A percentile compares a stretch with the other conserved stretches of the same genome.
These are phyloP conservation scores for Stigmatopora nigra DNA, from an alignment of 2,113 vertebrate species.

Conservation along the genomic window DNA sequence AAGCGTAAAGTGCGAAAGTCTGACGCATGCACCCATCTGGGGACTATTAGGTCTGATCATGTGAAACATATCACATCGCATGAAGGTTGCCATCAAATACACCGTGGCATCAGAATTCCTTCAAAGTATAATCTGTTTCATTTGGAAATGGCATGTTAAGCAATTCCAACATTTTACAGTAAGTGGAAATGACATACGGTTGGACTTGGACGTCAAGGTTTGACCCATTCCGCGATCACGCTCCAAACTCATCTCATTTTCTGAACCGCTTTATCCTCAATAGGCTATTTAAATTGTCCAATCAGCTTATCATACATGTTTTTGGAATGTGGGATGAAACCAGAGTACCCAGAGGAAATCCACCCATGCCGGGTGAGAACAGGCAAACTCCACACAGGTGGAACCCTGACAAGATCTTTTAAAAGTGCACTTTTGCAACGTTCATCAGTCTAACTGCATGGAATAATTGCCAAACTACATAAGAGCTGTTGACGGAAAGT, in stretches of 20 bases:
- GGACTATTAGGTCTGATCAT: slow-evolving; percentile 1
- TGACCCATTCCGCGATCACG: neutral
- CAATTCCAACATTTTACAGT: neutral
- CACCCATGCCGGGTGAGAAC: no score
- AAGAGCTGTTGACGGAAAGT: neutral
- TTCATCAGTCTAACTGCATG: neutral
- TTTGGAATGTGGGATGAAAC: no score
- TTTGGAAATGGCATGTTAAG: neutral
- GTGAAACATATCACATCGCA: slow-evolving; percentile 13
- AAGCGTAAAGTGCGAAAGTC: neutral
- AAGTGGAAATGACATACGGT: neutral
- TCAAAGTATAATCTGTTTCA: neutral
- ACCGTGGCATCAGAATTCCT: neutral
- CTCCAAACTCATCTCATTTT: neutral
- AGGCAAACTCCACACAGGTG: no score
- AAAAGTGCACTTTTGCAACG: neutral
- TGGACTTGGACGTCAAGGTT: neutral
- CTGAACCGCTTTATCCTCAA: neutral
- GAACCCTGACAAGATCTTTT: no score
- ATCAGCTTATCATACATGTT: no score
- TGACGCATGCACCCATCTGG: slow-evolving; percentile 14
- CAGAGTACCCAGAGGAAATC: no score
- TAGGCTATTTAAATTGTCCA: no score
- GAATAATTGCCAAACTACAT: neutral
- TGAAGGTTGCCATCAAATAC: neutral